These are phyloP conservation scores for Drosophila carrolli DNA, from an alignment of 1,140 invertebrate species.

Conservation along the genomic window DNA sequence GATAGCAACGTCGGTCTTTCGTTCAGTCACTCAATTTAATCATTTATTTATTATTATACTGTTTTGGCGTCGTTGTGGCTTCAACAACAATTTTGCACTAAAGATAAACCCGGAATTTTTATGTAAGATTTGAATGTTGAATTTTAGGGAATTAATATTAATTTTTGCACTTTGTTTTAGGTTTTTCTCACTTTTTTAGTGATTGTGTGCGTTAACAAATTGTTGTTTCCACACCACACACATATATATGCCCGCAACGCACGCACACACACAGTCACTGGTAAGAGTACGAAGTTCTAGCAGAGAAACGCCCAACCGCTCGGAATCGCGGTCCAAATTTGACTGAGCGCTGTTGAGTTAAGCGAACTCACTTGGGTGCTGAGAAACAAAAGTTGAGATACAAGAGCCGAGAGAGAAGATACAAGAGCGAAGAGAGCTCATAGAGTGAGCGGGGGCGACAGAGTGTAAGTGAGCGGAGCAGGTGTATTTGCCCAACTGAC, in stretches of 20 bases:
- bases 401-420: slow-evolving; percentile 3
- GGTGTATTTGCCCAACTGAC: slow-evolving; percentile 12
- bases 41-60: slow-evolving; percentile 57
- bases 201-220: slow-evolving; percentile 65
- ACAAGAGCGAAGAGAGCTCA: slow-evolving; percentile 4
- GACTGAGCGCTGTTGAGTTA: slow-evolving; percentile 60
- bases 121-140: slow-evolving; percentile 11
- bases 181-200: slow-evolving; percentile 51
- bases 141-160: slow-evolving; percentile 22
- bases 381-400: neutral
- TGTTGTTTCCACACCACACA: slow-evolving; percentile 53
- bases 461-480: slow-evolving; percentile 32
- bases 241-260: slow-evolving; percentile 20
- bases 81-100: slow-evolving; percentile 35
- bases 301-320: slow-evolving; percentile 76
- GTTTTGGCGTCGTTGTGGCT: slow-evolving; percentile 20
- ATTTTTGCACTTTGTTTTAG: slow-evolving; percentile 35
- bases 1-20: slow-evolving; percentile 36
- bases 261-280: slow-evolving; percentile 37
- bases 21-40: slow-evolving; percentile 16
- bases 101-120: slow-evolving; percentile 43
- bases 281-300: slow-evolving; percentile 41
- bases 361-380: slow-evolving; percentile 40
- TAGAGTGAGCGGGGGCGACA: slow-evolving; percentile 13
- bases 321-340: slow-evolving; percentile 82